These are phyloP conservation scores for Galbula dea DNA, from an alignment of 2,113 vertebrate genomes.

Conservation along the genomic window DNA sequence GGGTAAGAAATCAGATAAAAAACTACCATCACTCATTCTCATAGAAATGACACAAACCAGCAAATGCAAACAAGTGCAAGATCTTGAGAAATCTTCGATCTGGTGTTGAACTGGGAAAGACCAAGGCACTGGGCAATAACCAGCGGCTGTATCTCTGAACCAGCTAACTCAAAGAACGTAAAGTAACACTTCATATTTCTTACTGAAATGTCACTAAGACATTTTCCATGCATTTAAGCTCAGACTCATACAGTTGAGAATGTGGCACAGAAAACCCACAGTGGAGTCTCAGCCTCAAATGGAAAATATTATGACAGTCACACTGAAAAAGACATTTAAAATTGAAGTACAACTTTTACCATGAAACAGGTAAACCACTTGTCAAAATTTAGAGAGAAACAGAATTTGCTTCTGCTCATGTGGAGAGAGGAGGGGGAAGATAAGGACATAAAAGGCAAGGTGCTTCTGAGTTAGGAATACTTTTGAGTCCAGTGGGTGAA, in stretches of 20 bases:
- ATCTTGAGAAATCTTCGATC: background rate
- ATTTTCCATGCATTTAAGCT: constrained; percentile 53
- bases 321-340: constrained; percentile 49
- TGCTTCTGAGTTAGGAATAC: constrained; percentile 26
- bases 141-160: background rate
- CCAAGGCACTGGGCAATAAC: constrained; percentile 48
- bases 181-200: background rate
- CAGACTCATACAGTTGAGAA: constrained; percentile 29
- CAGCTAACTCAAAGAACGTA: background rate
- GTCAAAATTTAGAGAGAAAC: background rate
- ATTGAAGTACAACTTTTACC: constrained; percentile 40
- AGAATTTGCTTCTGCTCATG: background rate
- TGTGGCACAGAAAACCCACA: constrained; percentile 55
- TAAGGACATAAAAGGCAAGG: background rate
- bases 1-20: background rate
- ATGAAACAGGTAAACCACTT: constrained; percentile 45
- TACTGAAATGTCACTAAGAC: constrained; percentile 20
- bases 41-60: background rate
- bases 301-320: constrained; percentile 58
- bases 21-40: background rate
- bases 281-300: constrained; percentile 52
- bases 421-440: background rate
- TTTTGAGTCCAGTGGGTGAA: constrained; percentile 37
- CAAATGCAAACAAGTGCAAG: background rate
- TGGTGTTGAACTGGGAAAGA: constrained; percentile 28